Evolutionary conservation across 2,797 vertebrate genomes (phyloP).

Genomic region (Sparus aurata): DNA sequence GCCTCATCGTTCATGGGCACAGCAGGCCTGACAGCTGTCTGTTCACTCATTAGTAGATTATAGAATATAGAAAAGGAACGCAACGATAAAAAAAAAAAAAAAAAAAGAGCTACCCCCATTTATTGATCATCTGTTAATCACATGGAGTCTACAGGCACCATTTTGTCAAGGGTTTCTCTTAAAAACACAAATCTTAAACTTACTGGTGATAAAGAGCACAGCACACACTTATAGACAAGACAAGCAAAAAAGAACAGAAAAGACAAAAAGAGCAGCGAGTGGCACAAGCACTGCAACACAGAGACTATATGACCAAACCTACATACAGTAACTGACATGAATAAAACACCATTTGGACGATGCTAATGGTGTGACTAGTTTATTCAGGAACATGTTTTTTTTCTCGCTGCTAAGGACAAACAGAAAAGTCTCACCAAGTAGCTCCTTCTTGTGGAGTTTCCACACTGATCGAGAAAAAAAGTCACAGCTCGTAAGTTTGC

Average conservation of each 20-base stretch:
- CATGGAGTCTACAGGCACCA: slow-evolving; percentile 54
- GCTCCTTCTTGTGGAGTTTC: slow-evolving; percentile 60
- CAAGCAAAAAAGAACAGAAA: slow-evolving; percentile 41
- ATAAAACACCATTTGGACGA: slow-evolving; percentile 63
- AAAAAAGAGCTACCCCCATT: slow-evolving; percentile 5
- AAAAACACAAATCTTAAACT: slow-evolving; percentile 4
- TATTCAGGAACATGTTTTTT: slow-evolving; percentile 35
- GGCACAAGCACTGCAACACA: slow-evolving; percentile 69
- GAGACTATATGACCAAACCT: slow-evolving; percentile 57
- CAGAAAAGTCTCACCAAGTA: slow-evolving; percentile 64
- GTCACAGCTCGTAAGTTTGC: slow-evolving; percentile 43
- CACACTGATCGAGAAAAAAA: slow-evolving; percentile 33
- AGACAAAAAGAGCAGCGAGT: slow-evolving; percentile 50
- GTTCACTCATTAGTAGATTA: slow-evolving; percentile 22
- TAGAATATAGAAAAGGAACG: slow-evolving; percentile 7
- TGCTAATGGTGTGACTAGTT: slow-evolving; percentile 59
- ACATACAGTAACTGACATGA: slow-evolving; percentile 50
- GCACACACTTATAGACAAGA: slow-evolving; percentile 60
- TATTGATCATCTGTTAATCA: slow-evolving; percentile 4
- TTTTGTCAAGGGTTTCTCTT: slow-evolving; percentile 60
- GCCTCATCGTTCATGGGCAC: slow-evolving; percentile 58
- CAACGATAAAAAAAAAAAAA: background rate
- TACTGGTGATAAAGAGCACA: slow-evolving; percentile 44
- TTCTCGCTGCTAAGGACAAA: slow-evolving; percentile 57
- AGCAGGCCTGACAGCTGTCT: slow-evolving; percentile 37